phyloP scores from a whole-genome alignment of 2,113 vertebrate species.

The Cryptomyrus ogoouensis region DNA sequence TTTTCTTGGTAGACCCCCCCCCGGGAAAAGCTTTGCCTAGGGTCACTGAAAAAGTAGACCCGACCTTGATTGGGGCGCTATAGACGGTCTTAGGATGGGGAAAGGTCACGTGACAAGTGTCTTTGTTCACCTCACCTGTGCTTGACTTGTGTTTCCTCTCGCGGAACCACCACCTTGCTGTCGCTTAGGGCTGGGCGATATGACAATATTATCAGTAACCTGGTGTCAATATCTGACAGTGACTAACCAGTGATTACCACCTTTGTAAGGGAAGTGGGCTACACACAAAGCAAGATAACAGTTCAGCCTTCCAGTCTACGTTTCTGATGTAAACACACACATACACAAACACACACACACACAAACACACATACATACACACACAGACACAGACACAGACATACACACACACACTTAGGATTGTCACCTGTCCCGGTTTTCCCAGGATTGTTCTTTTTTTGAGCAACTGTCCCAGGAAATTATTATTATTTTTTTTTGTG shows the following conservation, averaged over 20 bases:
- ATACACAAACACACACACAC: too few relatives aligned
- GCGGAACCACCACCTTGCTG: neutral
- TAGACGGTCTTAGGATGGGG: neutral
- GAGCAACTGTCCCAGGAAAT: too few relatives aligned
- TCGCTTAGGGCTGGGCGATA: neutral
- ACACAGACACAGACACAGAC: too few relatives aligned
- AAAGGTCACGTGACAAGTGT: neutral
- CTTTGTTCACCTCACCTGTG: neutral
- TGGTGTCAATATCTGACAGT: neutral
- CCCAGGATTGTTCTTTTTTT: too few relatives aligned
- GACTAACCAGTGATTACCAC: neutral
- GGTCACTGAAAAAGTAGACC: neutral
- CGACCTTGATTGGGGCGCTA: neutral
- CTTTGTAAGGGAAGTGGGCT: neutral
- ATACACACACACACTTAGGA: too few relatives aligned
- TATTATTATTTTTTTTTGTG: too few relatives aligned
- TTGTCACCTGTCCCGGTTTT: too few relatives aligned
- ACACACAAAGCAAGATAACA: neutral
- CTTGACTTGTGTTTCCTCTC: neutral
- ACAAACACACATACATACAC: too few relatives aligned
- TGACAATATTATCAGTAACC: neutral
- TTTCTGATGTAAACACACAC: neutral
- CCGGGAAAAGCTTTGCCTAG: neutral
- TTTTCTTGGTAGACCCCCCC: neutral
- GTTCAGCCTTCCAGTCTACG: neutral